A percentile compares a stretch with the other conserved stretches of the same genome.
These are phyloP conservation scores for Eretmochelys imbricata DNA, from an alignment of 2,113 vertebrate species.

Conservation along the genomic window DNA sequence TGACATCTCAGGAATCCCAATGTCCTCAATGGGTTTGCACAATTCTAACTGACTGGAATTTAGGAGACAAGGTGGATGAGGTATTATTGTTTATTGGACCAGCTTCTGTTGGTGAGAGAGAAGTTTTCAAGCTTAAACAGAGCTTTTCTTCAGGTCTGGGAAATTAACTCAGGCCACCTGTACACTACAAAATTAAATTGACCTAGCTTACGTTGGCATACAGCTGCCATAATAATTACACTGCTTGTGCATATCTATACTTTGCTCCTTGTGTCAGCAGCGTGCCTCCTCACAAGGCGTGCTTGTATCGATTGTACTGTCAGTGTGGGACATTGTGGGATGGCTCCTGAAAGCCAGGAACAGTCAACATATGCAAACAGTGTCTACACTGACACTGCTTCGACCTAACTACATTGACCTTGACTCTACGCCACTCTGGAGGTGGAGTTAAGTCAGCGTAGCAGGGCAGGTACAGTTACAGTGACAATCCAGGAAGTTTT, in stretches of 20 bases:
- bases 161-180: not conserved
- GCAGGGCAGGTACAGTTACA: not conserved
- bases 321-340: not conserved
- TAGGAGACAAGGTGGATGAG: not conserved
- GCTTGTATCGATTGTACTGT: too few relatives aligned
- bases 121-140: not conserved
- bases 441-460: not conserved
- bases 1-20: not conserved
- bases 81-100: not conserved
- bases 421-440: not conserved
- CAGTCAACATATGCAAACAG: not conserved
- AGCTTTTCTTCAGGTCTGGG: not conserved
- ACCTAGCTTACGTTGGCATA: not conserved
- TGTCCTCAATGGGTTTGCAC: not conserved
- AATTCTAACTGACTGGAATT: not conserved
- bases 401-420: not conserved
- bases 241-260: too few relatives aligned
- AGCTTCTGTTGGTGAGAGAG: not conserved
- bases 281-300: too few relatives aligned
- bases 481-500: too few relatives aligned
- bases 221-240: too few relatives aligned
- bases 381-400: not conserved
- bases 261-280: too few relatives aligned
- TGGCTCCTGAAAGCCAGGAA: not conserved
- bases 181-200: not conserved